phyloP scores from a whole-genome alignment of 2,113 vertebrate genomes.

The Aegotheles bennettii region DNA sequence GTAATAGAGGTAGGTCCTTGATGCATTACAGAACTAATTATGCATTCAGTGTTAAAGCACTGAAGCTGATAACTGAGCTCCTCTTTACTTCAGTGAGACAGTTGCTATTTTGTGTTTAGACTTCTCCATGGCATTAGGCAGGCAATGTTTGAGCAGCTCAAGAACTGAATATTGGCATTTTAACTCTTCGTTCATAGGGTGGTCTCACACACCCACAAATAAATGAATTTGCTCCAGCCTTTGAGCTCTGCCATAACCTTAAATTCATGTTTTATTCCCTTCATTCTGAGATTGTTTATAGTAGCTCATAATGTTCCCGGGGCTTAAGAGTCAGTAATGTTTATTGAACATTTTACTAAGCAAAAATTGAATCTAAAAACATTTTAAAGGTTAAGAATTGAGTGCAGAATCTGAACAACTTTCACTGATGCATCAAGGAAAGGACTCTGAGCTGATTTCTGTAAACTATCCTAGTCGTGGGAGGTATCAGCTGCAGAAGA shows the following conservation, averaged over 20 bases:
- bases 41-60: neutral
- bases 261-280: neutral
- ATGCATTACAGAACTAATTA: neutral
- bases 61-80: neutral
- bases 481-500: neutral
- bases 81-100: neutral
- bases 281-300: neutral
- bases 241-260: neutral
- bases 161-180: neutral
- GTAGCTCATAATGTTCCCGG: neutral
- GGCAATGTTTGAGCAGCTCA: neutral
- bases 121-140: neutral
- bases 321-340: neutral
- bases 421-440: neutral
- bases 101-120: neutral
- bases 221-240: neutral
- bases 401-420: neutral
- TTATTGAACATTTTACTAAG: neutral
- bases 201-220: neutral
- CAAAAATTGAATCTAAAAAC: neutral
- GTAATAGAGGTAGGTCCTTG: neutral
- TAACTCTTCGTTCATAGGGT: neutral
- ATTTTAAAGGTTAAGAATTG: neutral
- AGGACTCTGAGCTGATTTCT: neutral
- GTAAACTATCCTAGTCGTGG: rapidly evolving